phyloP scores from a whole-genome alignment of 2,113 vertebrate species.

The Morone chrysops region DNA sequence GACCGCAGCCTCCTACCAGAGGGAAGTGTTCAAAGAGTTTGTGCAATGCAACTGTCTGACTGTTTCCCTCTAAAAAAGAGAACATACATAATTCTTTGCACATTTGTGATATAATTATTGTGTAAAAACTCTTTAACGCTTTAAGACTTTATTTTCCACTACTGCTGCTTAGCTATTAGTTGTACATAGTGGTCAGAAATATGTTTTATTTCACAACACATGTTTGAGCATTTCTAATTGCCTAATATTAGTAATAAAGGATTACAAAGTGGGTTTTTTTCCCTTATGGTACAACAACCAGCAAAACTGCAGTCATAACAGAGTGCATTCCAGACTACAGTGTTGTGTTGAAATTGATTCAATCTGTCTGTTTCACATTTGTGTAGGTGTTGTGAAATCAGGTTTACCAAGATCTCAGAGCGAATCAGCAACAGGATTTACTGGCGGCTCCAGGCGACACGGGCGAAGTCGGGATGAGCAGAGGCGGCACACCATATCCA shows the following conservation, averaged over 20 bases:
- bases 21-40: too few species aligned
- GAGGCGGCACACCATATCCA: constrained; percentile 95
- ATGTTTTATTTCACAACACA: not conserved
- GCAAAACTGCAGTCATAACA: not conserved
- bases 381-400: constrained; percentile 73
- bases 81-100: not conserved
- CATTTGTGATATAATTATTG: not conserved
- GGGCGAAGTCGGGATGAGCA: constrained; percentile 86
- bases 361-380: constrained; percentile 35
- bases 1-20: too few species aligned
- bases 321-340: not conserved
- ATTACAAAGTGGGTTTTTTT: not conserved
- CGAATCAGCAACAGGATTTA: constrained; percentile 79
- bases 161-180: not conserved
- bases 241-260: not conserved
- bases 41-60: not conserved
- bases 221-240: not conserved
- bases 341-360: constrained; percentile 6
- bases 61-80: not conserved
- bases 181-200: not conserved
- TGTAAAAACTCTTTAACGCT: not conserved
- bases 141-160: not conserved
- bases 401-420: constrained; percentile 84
- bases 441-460: constrained; percentile 77
- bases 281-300: not conserved